Conservation (phyloP, 2,888 invertebrate species). For the Ganaspis brasiliensis region DNA sequence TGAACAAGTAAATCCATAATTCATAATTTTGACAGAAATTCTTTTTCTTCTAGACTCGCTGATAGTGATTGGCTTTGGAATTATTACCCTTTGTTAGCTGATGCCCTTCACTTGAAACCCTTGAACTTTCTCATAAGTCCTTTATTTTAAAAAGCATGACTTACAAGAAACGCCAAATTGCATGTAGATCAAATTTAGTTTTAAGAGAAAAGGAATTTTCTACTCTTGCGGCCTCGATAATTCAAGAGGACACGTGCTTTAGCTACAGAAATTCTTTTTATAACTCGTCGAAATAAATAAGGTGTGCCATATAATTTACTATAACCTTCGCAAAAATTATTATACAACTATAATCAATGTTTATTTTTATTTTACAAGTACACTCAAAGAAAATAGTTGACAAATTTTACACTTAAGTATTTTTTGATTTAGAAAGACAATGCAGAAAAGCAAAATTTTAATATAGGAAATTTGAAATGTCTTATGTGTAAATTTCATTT, state of each 20-base stretch:
- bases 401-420: too few relatives aligned
- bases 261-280: slow-evolving; percentile 4
- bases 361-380: too few relatives aligned
- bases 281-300: slow-evolving; percentile 22
- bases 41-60: background rate
- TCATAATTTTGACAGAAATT: background rate
- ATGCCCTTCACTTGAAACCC: background rate
- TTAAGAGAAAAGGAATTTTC: slow-evolving; percentile 20
- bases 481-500: too few relatives aligned
- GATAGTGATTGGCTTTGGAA: slow-evolving; percentile 10
- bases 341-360: too few relatives aligned
- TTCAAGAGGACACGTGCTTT: slow-evolving; percentile 26
- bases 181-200: slow-evolving; percentile 24
- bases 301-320: slow-evolving; percentile 28
- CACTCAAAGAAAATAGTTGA: too few relatives aligned
- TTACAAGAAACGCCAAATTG: slow-evolving; percentile 25
- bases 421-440: too few relatives aligned
- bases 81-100: slow-evolving; percentile 14
- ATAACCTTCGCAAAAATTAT: too few relatives aligned
- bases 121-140: slow-evolving; percentile 12
- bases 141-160: slow-evolving; percentile 12
- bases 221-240: slow-evolving; percentile 28
- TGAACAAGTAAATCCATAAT: background rate
- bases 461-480: too few relatives aligned
- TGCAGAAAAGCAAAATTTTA: too few relatives aligned